Conservation (phyloP, 2,888 invertebrate genomes). For the Rhimphoctona megacephalus region DNA sequence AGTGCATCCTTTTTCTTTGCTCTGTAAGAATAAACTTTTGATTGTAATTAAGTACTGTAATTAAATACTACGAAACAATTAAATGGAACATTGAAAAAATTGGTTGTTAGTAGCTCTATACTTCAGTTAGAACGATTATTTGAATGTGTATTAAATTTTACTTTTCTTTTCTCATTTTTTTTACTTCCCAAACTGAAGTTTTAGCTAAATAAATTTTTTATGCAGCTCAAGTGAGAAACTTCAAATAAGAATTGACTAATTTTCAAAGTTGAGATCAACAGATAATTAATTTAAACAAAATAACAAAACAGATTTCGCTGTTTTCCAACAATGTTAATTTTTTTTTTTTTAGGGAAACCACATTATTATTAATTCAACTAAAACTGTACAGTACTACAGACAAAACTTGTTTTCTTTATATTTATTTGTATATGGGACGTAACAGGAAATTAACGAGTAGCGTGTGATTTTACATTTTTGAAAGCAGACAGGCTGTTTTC, state of each 20-base stretch:
- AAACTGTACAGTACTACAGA: background rate
- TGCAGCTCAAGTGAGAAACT: background rate
- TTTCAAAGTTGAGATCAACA: constrained; percentile 26
- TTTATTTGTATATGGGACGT: background rate
- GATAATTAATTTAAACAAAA: constrained; percentile 12
- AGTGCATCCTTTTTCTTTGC: constrained; percentile 89
- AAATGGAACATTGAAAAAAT: background rate
- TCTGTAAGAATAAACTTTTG: constrained; percentile 85
- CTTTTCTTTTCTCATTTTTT: background rate
- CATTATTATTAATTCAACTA: background rate
- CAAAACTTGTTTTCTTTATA: background rate
- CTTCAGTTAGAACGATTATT: background rate
- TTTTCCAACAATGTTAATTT: background rate
- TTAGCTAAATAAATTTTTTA: background rate
- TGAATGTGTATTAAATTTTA: background rate
- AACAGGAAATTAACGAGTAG: constrained; percentile 53
- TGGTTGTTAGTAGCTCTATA: constrained; percentile 46
- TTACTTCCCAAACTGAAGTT: background rate
- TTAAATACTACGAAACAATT: background rate
- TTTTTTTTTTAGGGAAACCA: background rate
- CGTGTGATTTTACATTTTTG: constrained; percentile 68
- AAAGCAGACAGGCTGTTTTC: constrained; percentile 91
- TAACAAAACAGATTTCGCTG: constrained; percentile 14
- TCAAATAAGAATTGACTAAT: background rate
- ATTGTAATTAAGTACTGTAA: background rate